Percentiles rank a stretch among this genome's conserved stretches.
Evolutionary conservation across 2,797 vertebrate genomes (phyloP).

Genomic region (Anguilla megastoma): DNA sequence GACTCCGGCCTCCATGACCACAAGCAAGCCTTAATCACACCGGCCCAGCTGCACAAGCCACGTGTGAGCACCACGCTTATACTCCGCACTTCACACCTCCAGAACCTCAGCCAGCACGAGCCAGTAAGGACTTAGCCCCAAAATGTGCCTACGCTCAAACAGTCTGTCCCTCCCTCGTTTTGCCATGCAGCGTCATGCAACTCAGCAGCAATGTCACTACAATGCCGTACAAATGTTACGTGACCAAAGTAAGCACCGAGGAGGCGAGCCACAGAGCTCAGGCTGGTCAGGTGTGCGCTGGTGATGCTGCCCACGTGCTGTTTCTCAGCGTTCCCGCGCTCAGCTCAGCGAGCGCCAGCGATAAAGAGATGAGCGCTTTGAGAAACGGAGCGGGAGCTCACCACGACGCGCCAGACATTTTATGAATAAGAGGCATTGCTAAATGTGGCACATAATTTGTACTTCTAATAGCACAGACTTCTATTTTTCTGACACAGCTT

Average conservation of each 20-base stretch:
- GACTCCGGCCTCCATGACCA: not conserved
- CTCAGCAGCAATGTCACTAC: not conserved
- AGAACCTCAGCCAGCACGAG: not conserved
- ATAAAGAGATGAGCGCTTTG: constrained; percentile 58
- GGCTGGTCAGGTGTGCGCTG: not conserved
- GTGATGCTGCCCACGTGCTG: not conserved
- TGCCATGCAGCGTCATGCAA: not conserved
- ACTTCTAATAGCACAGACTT: constrained; percentile 80
- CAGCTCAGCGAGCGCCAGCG: constrained; percentile 35
- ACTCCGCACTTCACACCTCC: not conserved
- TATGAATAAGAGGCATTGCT: constrained; percentile 74
- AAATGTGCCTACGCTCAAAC: not conserved
- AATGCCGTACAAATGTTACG: not conserved
- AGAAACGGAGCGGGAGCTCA: constrained; percentile 57
- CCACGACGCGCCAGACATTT: constrained; percentile 63
- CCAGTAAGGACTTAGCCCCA: not conserved
- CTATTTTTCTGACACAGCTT: constrained; percentile 79
- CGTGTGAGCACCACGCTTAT: not conserved
- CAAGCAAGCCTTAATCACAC: not conserved
- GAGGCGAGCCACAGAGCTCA: not conserved
- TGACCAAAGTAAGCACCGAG: too few relatives aligned
- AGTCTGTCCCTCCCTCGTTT: not conserved
- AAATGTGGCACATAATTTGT: constrained; percentile 80
- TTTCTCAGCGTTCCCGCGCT: not conserved
- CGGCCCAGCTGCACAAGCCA: not conserved